phyloP scores from a whole-genome alignment of 1,140 invertebrate species.

The Polyergus mexicanus region DNA sequence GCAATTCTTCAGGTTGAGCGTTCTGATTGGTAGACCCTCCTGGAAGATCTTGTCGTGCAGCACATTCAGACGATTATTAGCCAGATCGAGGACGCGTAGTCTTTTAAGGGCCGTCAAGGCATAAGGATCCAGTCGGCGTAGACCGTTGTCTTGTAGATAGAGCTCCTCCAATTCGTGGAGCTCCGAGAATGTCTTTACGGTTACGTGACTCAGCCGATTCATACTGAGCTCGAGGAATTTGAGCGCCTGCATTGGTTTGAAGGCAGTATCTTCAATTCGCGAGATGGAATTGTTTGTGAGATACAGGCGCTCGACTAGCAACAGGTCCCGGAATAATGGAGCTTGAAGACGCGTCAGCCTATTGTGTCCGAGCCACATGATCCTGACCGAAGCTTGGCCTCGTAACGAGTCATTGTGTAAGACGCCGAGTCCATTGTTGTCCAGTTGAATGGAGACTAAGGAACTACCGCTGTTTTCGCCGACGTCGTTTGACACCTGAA shows the following conservation, averaged over 20 bases:
- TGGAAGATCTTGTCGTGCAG: constrained; percentile 89
- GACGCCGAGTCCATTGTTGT: constrained; percentile 92
- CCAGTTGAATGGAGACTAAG: constrained; percentile 94
- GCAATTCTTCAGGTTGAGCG: constrained; percentile 88
- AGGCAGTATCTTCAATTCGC: constrained; percentile 92
- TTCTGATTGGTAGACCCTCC: constrained; percentile 87
- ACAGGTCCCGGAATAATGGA: constrained; percentile 91
- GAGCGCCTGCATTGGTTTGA: constrained; percentile 91
- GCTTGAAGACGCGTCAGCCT: constrained; percentile 90
- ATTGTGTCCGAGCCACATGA: constrained; percentile 96
- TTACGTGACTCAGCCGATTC: constrained; percentile 90
- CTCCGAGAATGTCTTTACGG: constrained; percentile 90
- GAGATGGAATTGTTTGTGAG: constrained; percentile 94
- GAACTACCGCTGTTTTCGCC: constrained; percentile 86
- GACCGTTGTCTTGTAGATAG: constrained; percentile 88
- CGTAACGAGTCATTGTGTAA: constrained; percentile 93
- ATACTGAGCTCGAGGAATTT: constrained; percentile 93
- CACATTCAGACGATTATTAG: constrained; percentile 88
- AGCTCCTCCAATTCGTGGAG: constrained; percentile 90
- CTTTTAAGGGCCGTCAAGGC: constrained; percentile 88
- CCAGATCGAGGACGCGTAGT: constrained; percentile 88
- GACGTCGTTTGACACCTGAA: constrained; percentile 87
- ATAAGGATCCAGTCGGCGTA: constrained; percentile 87
- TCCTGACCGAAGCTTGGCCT: constrained; percentile 93
- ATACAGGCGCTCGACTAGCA: constrained; percentile 92